Evolutionary conservation across 1,140 invertebrate genomes (phyloP), one percentile per base, ranked within the genome.

Genomic region (Cheumatopsyche charites): DNA sequence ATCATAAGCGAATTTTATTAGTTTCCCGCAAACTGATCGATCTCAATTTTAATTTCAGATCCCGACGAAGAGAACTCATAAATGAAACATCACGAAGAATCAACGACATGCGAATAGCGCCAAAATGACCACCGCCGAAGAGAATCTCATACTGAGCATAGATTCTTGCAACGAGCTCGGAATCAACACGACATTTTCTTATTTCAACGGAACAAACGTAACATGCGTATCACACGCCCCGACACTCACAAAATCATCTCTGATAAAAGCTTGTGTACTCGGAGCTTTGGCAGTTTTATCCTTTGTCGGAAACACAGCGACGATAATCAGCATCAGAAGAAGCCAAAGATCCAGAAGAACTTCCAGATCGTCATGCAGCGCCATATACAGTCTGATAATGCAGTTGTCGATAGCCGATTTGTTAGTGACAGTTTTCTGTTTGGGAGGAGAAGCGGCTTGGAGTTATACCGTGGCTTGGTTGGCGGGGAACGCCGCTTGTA

Each of bases 361-460:
- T 68, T 82, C 84, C 0, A 77, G 87, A 75, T 84, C 91, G 74
- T 86, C 87, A 62, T 86, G 87, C 82, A 90, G 87, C 29, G 89
- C 91, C 1, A 90, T 94, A 62, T 93, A 94, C 78, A 89, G 88
- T 19, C 80, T 94, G 42, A 92, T 94, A 75, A 86, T 92, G 26
- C 91, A 94, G 77, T 82, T 92, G 0, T 89, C 89, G 0, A 82
- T 91, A 21, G 91, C 92, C 0, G 93, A 95, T 81, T 84, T 92
- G 5, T 81, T 94, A 5, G 92, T 95, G 0, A 91, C 92, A 0
- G 82, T 93, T 42, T 94, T 93, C 80, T 94, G 92, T 79, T 87
- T 94, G 62, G 87, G 88, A 1, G 91, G 90, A 0, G 92, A 95
- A 76, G 90, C 91, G 0, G 84, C 90, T 0, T 95, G 93, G 93